Conservation (phyloP, 37 sponge, comb jelly and placozoan species). For the Hexactinellida sp. region DNA sequence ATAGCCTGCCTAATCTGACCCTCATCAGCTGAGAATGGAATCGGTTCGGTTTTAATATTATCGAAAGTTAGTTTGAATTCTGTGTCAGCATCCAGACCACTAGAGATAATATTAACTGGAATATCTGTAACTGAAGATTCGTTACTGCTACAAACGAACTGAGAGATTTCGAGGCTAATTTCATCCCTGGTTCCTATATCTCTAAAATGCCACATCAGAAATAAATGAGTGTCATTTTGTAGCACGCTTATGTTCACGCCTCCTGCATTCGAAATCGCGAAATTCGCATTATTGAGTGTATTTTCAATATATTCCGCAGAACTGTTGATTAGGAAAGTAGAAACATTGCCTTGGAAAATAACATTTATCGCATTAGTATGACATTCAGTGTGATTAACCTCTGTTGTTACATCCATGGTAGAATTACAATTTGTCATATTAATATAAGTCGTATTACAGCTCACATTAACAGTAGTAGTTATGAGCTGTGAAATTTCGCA, state of each 20-base stretch:
- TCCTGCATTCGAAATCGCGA: background rate
- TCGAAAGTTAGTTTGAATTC: background rate
- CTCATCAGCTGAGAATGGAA: background rate
- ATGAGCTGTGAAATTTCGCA: background rate
- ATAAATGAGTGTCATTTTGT: background rate
- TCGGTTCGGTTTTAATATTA: background rate
- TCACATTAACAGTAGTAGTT: background rate
- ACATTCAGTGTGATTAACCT: background rate
- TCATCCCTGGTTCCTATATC: background rate
- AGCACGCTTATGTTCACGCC: background rate
- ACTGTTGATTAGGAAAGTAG: background rate
- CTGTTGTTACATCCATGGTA: background rate
- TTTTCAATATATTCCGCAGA: background rate
- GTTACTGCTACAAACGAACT: background rate
- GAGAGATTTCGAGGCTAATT: background rate
- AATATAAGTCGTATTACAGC: background rate
- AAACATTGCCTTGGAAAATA: background rate
- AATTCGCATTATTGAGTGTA: background rate
- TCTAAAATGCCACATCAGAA: background rate
- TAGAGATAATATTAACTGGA: background rate
- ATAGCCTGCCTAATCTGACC: background rate
- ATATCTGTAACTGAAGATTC: background rate
- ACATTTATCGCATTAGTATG: background rate
- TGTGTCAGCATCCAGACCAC: background rate
- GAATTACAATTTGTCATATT: background rate